Evolutionary conservation across 2,113 vertebrate species (phyloP).

Genomic region (Paracanthobrama guichenoti): DNA sequence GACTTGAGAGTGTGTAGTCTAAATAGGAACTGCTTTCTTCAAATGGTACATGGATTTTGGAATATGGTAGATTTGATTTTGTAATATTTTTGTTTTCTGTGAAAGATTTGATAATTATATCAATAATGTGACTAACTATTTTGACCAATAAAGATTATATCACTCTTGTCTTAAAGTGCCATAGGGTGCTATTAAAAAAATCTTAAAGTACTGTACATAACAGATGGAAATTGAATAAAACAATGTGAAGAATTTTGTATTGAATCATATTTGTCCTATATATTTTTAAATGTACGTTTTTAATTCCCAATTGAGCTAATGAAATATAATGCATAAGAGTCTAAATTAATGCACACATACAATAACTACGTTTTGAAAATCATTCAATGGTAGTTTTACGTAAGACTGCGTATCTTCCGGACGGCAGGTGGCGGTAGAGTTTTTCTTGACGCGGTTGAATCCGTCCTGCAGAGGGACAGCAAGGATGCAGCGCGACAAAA

Average conservation of each 20-base stretch:
- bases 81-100: not conserved
- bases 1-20: not conserved
- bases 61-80: not conserved
- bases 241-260: not conserved
- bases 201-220: not conserved
- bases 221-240: not conserved
- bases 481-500: constrained; percentile 78
- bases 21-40: not conserved
- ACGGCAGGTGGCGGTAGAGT: constrained; percentile 11
- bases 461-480: constrained; percentile 28
- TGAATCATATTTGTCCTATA: not conserved
- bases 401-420: not conserved
- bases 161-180: constrained; percentile 10
- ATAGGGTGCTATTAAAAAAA: not conserved
- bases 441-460: not conserved
- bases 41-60: not conserved
- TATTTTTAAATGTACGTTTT: not conserved
- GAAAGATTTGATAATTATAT: not conserved
- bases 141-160: not conserved
- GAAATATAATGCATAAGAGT: too few relatives aligned
- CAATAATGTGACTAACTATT: not conserved
- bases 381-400: not conserved
- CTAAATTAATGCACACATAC: too few relatives aligned
- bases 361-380: too few relatives aligned
- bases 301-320: too few relatives aligned